Conservation (phyloP, 2,113 vertebrate species). For the Siniperca chuatsi region DNA sequence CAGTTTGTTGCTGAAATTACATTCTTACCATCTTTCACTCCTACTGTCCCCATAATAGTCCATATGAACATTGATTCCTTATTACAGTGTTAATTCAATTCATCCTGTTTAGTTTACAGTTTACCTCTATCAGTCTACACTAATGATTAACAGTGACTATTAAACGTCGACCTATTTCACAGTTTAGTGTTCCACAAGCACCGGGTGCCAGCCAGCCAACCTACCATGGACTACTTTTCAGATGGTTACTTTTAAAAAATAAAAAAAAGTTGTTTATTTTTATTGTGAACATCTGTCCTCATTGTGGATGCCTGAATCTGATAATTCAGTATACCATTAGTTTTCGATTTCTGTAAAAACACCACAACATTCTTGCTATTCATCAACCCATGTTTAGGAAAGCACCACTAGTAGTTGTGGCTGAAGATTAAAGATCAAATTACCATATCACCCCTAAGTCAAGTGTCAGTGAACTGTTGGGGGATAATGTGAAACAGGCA, state of each 20-base stretch:
- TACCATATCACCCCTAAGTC: slow-evolving; percentile 8
- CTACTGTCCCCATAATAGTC: neutral
- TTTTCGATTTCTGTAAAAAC: slow-evolving; percentile 28
- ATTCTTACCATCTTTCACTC: neutral
- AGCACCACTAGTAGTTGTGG: neutral
- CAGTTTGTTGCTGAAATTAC: neutral
- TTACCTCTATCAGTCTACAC: neutral
- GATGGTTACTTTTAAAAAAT: neutral
- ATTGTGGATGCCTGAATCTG: neutral
- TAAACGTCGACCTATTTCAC: neutral
- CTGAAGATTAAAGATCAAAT: slow-evolving; percentile 47
- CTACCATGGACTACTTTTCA: neutral
- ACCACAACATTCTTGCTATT: slow-evolving; percentile 10
- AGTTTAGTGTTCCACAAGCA: neutral
- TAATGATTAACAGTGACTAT: neutral
- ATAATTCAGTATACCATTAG: slow-evolving; percentile 13
- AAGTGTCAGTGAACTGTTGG: slow-evolving; percentile 29
- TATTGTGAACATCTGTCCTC: neutral
- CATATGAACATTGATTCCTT: neutral
- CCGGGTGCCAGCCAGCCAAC: neutral
- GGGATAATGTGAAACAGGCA: slow-evolving; percentile 45
- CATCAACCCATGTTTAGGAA: slow-evolving; percentile 36
- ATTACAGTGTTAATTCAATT: neutral
- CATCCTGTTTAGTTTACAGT: neutral
- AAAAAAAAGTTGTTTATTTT: neutral